phyloP scores from a whole-genome alignment of 2,113 vertebrate species.

The Sphyrna mokarran region DNA sequence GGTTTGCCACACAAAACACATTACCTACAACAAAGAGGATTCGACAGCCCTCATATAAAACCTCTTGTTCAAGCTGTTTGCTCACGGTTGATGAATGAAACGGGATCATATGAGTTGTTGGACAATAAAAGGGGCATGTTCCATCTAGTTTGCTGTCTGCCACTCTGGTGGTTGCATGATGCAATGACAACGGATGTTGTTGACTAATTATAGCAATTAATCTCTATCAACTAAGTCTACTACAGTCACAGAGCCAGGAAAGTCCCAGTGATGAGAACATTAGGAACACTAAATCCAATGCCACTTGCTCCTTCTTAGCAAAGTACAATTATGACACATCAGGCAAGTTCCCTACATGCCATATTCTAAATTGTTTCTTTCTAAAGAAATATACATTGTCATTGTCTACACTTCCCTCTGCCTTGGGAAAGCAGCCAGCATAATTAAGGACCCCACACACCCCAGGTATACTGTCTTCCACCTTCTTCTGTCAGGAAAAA shows the following conservation, averaged over 20 bases:
- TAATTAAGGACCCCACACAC: no score
- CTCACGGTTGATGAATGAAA: neutral
- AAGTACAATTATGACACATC: neutral
- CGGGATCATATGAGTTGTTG: neutral
- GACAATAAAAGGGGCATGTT: neutral
- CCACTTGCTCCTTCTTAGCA: neutral
- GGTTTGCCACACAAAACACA: neutral
- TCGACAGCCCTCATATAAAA: neutral
- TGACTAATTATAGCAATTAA: neutral
- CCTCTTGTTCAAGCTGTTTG: neutral
- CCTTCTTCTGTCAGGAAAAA: no score
- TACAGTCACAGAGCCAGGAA: neutral
- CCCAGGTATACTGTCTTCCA: no score
- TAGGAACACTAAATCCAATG: neutral
- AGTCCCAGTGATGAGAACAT: neutral
- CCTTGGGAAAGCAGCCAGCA: no score
- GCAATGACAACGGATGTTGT: neutral
- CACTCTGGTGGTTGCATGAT: neutral
- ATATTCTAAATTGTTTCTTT: neutral
- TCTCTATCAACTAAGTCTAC: neutral
- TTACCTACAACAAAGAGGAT: neutral
- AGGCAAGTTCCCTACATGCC: neutral
- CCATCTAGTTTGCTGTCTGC: neutral
- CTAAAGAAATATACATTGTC: neutral
- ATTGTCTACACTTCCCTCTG: no score